A percentile compares a stretch with the other conserved stretches of the same genome.
Conservation (phyloP, 2,797 vertebrate genomes). For the Melopsittacus undulatus region DNA sequence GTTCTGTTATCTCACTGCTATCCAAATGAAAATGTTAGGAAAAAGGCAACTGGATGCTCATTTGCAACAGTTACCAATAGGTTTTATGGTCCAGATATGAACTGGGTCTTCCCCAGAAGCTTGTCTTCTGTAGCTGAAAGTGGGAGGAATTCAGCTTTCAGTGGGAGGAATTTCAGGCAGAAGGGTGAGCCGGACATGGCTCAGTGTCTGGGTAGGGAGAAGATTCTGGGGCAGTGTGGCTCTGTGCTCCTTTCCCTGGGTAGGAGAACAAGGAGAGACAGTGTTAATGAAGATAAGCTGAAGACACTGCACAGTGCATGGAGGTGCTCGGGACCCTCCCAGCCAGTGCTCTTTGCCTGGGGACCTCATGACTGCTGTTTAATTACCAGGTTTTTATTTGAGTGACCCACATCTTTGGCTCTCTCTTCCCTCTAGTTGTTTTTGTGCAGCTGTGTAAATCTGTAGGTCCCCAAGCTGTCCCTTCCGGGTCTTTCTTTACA, state of each 20-base stretch:
- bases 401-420: background rate
- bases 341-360: background rate
- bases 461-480: background rate
- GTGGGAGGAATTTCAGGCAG: background rate
- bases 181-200: background rate
- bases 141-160: background rate
- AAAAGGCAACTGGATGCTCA: background rate
- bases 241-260: background rate
- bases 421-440: background rate
- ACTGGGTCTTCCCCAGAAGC: background rate
- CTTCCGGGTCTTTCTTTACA: background rate
- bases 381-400: background rate
- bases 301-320: background rate
- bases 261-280: background rate
- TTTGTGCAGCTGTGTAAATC: background rate
- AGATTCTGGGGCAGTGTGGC: background rate
- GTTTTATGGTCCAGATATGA: background rate
- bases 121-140: background rate
- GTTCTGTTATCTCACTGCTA: background rate
- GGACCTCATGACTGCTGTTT: background rate
- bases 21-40: background rate
- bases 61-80: fast-evolving
- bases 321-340: background rate
- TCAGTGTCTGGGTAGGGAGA: background rate
- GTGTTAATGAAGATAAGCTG: fast-evolving